Evolutionary conservation across 2,797 vertebrate species (phyloP).

Genomic region (Catamblyrhynchus diadema): DNA sequence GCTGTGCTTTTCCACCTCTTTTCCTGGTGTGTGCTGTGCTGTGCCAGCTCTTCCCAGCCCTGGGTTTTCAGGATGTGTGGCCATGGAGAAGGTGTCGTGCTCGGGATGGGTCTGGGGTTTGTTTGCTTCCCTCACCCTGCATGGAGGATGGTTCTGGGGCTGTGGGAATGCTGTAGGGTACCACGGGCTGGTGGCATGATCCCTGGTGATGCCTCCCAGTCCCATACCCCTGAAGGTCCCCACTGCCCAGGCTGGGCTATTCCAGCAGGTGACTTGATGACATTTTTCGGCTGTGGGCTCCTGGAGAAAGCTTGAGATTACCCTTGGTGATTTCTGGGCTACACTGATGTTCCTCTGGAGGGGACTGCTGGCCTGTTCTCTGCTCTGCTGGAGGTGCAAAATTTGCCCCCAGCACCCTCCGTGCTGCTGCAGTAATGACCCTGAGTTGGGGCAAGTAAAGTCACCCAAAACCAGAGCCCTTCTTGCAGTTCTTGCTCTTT

Average conservation of each 20-base stretch:
- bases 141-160: accelerated
- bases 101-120: neutral
- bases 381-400: neutral
- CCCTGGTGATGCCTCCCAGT: neutral
- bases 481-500: neutral
- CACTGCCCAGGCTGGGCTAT: neutral
- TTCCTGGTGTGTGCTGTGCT: neutral
- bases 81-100: accelerated
- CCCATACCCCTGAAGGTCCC: neutral
- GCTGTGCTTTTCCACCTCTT: neutral
- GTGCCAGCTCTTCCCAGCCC: neutral
- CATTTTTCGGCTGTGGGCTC: neutral
- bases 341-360: neutral
- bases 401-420: neutral
- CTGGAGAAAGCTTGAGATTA: neutral
- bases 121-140: neutral
- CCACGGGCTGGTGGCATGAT: neutral
- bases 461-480: neutral
- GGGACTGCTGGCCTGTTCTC: neutral
- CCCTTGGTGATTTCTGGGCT: neutral
- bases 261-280: neutral
- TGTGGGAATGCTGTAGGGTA: neutral
- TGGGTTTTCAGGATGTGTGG: accelerated
- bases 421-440: neutral
- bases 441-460: accelerated